Evolutionary conservation across 2,113 vertebrate genomes (phyloP).

Genomic region (Gobio gobio): DNA sequence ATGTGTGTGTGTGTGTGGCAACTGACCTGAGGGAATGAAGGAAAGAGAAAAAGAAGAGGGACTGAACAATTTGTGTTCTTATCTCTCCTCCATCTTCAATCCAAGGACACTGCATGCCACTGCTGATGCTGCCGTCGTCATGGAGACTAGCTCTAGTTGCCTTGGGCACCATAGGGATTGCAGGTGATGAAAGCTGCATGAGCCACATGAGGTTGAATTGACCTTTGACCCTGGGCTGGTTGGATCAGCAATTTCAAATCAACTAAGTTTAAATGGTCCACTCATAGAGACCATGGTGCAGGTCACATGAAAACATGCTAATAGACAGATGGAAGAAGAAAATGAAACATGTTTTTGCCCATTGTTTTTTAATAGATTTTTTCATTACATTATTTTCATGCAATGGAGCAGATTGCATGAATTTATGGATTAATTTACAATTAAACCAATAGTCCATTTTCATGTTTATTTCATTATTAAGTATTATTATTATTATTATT

Average conservation of each 20-base stretch:
- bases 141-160: constrained; percentile 57
- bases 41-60: constrained; percentile 20
- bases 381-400: too few relatives aligned
- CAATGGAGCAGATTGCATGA: too few relatives aligned
- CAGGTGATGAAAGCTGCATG: constrained; percentile 52
- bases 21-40: constrained; percentile 49
- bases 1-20: constrained; percentile 23
- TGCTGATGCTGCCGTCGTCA: constrained; percentile 53
- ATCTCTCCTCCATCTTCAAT: constrained; percentile 63
- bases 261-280: background rate
- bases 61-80: constrained; percentile 57
- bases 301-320: background rate
- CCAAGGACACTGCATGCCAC: constrained; percentile 54
- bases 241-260: constrained; percentile 7
- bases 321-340: background rate
- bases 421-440: background rate
- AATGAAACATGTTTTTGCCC: background rate
- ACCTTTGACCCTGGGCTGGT: constrained; percentile 48
- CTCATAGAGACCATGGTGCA: background rate
- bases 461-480: too few relatives aligned
- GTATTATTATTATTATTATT: background rate
- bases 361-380: background rate
- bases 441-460: background rate
- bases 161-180: constrained; percentile 47
- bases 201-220: constrained; percentile 44